These are phyloP conservation scores for Merluccius polli DNA, from an alignment of 2,797 vertebrate genomes.

Conservation along the genomic window DNA sequence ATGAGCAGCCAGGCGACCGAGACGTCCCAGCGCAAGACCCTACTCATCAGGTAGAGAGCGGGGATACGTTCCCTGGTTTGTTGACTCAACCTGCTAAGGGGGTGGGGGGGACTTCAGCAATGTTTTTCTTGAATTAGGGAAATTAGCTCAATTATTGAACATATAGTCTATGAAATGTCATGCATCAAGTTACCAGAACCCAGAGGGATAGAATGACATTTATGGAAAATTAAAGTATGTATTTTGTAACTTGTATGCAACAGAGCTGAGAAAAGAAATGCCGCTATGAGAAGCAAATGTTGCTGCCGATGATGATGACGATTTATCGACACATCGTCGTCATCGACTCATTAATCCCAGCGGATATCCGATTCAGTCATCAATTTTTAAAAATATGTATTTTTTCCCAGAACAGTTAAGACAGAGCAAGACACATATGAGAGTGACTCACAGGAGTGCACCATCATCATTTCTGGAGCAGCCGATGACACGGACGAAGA, in stretches of 20 bases:
- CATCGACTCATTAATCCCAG: not conserved
- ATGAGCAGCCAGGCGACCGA: slow-evolving; percentile 59
- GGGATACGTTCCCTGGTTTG: not conserved
- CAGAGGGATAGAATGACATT: not conserved
- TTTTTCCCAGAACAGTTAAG: slow-evolving; percentile 73
- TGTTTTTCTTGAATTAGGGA: not conserved
- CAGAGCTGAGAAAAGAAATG: too few relatives aligned
- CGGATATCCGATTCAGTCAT: not conserved
- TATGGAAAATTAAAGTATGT: not conserved
- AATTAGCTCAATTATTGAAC: not conserved
- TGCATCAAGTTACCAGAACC: too few relatives aligned
- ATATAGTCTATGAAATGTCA: not conserved
- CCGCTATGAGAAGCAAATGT: too few relatives aligned
- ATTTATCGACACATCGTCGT: not conserved
- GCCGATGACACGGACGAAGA: slow-evolving; percentile 62
- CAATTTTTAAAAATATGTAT: not conserved
- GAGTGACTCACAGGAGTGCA: slow-evolving; percentile 66
- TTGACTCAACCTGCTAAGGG: not conserved
- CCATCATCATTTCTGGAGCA: slow-evolving; percentile 72
- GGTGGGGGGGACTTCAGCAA: not conserved
- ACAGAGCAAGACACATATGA: slow-evolving; percentile 65
- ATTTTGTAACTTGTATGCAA: not conserved
- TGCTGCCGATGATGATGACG: not conserved
- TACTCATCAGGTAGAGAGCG: slow-evolving; percentile 71
- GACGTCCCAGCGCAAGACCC: slow-evolving; percentile 68